phyloP scores from a whole-genome alignment of 2,797 vertebrate genomes.

The Telmatherina bonti region DNA sequence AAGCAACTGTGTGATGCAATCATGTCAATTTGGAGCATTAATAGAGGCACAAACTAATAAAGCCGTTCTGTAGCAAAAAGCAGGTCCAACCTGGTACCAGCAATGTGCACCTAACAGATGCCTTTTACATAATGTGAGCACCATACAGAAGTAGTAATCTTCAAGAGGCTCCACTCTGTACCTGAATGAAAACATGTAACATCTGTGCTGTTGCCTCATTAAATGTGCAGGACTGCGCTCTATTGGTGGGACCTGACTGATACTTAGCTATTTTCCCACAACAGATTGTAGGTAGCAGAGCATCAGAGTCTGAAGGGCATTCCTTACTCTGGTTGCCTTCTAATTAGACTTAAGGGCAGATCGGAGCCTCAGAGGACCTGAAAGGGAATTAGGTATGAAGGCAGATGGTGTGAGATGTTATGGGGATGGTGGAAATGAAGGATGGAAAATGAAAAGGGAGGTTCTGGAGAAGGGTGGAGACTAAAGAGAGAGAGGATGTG shows the following conservation, averaged over 20 bases:
- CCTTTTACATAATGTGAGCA: neutral
- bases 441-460: constrained; percentile 49
- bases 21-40: too few species aligned
- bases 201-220: constrained; percentile 65
- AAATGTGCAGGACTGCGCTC: constrained; percentile 59
- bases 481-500: constrained; percentile 40
- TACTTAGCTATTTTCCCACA: constrained; percentile 49
- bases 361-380: constrained; percentile 42
- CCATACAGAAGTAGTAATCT: neutral
- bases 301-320: constrained; percentile 50
- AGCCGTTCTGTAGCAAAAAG: too few species aligned
- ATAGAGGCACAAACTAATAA: too few species aligned
- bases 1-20: too few species aligned
- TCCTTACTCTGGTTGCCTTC: constrained; percentile 62
- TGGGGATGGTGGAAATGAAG: constrained; percentile 30
- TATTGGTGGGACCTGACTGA: constrained; percentile 42
- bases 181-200: constrained; percentile 50
- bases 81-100: too few species aligned
- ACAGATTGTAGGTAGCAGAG: constrained; percentile 68
- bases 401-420: constrained; percentile 53
- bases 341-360: constrained; percentile 64
- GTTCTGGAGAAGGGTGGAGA: constrained; percentile 59
- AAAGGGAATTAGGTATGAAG: constrained; percentile 54
- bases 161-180: constrained; percentile 16
- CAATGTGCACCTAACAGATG: too few species aligned